Base-by-base conservation (phyloP, 2,797 vertebrate genomes). In the Rhynchotus rufescens region DNA sequence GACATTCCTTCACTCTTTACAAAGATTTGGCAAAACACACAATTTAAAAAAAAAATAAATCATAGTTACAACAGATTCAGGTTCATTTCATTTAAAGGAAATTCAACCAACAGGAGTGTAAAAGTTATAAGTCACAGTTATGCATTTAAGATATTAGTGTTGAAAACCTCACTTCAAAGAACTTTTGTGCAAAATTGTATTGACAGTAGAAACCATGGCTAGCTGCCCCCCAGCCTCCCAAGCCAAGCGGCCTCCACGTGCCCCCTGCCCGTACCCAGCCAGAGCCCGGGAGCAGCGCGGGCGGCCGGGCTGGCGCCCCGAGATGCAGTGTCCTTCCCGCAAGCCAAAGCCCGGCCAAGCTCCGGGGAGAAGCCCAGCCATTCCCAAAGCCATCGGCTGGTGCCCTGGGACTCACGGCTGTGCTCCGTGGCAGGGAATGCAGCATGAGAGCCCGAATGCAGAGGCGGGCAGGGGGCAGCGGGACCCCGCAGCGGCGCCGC, bases 71-170 rank as follows among this genome's bases (percentile, higher is more conserved):
- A 94, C 84, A 95, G 90, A 94, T 88, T 86, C 83, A 68, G 95
- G 90, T 92, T 96, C 89, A 86, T 91, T 93, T 87, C 68, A 9
- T 94, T 93, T 86, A 95, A 96, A 96, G 82, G 90, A 93, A 85
- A 92, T 94, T 96, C 85, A 95, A 94, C 88, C 93, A 94, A 94
- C 71, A 94, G 92, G 86, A 97, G 95, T 95, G 89, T 95, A 96
- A 89, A 95, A 96, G 95, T 88, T 92, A 90, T 95, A 90, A 95
- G 96, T 97, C 96, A 97, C 92, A 96, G 96, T 96, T 95, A 89
- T 92, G 92, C 88, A 94, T 96, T 94, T 96, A 92, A 94, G 96
- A 96, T 93, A 96, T 73, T 94, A 93, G 89, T 94, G 94, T 94
- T 77, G 94, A 95, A 96, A 95, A 96, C 85, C 91, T 95, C 93